These are phyloP conservation scores for Apis dorsata DNA, from an alignment of 1,140 invertebrate genomes.

Conservation along the genomic window DNA sequence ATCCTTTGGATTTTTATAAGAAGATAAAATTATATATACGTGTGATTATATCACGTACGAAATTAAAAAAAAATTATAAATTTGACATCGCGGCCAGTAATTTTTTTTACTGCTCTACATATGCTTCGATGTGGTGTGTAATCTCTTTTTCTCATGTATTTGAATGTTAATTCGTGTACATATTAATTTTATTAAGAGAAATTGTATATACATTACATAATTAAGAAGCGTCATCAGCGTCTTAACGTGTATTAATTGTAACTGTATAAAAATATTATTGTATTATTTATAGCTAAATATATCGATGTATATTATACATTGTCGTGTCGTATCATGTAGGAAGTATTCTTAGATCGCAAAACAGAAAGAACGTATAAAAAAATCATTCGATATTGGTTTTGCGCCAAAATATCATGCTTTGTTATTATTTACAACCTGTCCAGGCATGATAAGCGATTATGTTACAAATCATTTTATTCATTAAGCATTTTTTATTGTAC, in stretches of 20 bases:
- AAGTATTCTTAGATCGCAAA: slow-evolving; percentile 64
- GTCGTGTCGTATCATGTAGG: slow-evolving; percentile 70
- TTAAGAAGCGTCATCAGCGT: slow-evolving; percentile 68
- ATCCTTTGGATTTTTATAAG: background rate
- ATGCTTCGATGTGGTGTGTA: slow-evolving; percentile 71
- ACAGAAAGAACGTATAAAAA: slow-evolving; percentile 57
- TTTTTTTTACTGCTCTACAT: slow-evolving; percentile 50
- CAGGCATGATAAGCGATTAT: slow-evolving; percentile 10
- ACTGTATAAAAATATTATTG: slow-evolving; percentile 77
- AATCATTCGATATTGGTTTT: slow-evolving; percentile 54
- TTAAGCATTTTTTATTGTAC: slow-evolving; percentile 42
- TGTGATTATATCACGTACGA: slow-evolving; percentile 24
- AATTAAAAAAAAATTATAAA: slow-evolving; percentile 63
- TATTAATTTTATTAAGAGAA: slow-evolving; percentile 76
- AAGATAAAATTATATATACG: slow-evolving; percentile 28
- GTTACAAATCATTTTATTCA: slow-evolving; percentile 36
- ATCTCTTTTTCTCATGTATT: slow-evolving; percentile 70
- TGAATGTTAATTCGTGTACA: slow-evolving; percentile 77
- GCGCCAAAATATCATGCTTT: slow-evolving; percentile 53
- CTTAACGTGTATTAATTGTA: slow-evolving; percentile 77
- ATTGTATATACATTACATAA: slow-evolving; percentile 76
- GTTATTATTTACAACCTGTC: slow-evolving; percentile 51
- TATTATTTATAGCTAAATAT: slow-evolving; percentile 79
- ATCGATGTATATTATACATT: slow-evolving; percentile 76
- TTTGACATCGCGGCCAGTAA: slow-evolving; percentile 77